phyloP scores from a whole-genome alignment of 2,888 invertebrate genomes.

The Yponomeuta plumbellus region DNA sequence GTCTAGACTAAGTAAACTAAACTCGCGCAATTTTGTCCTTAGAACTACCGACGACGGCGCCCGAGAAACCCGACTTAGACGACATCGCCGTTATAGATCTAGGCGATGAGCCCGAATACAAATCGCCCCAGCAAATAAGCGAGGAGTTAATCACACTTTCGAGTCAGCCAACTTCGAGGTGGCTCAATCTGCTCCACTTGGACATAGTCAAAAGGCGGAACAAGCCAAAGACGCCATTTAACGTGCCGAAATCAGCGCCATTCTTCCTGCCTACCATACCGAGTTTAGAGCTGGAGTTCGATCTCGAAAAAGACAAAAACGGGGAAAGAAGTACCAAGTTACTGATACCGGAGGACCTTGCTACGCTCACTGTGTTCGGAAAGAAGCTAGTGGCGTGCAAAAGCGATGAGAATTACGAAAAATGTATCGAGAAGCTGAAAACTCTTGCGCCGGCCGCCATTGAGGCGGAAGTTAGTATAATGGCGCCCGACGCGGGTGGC shows the following conservation, averaged over 20 bases:
- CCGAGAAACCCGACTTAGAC: slow-evolving; percentile 63
- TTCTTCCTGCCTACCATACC: slow-evolving; percentile 96
- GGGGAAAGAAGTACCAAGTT: slow-evolving; percentile 66
- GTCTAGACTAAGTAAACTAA: background rate
- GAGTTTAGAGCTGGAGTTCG: slow-evolving; percentile 89
- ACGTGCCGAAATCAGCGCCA: slow-evolving; percentile 91
- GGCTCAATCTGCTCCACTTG: slow-evolving; percentile 92
- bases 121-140: slow-evolving; percentile 85
- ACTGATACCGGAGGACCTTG: slow-evolving; percentile 74
- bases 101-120: slow-evolving; percentile 76
- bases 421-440: slow-evolving; percentile 79
- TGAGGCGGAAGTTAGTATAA: slow-evolving; percentile 89
- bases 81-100: slow-evolving; percentile 57
- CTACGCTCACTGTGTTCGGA: slow-evolving; percentile 82
- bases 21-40: slow-evolving; percentile 22
- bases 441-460: slow-evolving; percentile 87
- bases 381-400: slow-evolving; percentile 75
- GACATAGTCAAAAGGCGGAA: slow-evolving; percentile 92
- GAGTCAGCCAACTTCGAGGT: slow-evolving; percentile 88
- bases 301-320: slow-evolving; percentile 71
- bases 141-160: slow-evolving; percentile 90
- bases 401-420: slow-evolving; percentile 67
- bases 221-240: slow-evolving; percentile 90
- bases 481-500: slow-evolving; percentile 85
- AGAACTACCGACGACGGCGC: slow-evolving; percentile 65